phyloP scores from a whole-genome alignment of 2,797 vertebrate species.

The Tangara arthus region DNA sequence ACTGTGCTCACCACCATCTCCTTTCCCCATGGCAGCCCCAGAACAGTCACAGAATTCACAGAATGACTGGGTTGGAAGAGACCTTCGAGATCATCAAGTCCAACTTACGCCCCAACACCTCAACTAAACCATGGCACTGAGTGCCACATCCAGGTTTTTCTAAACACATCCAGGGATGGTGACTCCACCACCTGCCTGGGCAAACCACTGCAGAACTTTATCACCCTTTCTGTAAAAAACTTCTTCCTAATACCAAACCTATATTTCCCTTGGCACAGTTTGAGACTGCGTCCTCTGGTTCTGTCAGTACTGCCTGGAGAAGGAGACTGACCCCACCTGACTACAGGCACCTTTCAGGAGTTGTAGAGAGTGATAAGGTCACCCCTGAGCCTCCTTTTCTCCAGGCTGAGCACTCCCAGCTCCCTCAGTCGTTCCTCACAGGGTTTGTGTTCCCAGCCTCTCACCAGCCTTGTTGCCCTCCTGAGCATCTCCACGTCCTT shows the following conservation, averaged over 20 bases:
- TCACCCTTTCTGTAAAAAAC: background rate
- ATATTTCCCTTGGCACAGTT: fast-evolving
- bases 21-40: no score
- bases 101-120: background rate
- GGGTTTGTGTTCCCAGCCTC: background rate
- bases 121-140: background rate
- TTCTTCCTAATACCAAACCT: background rate
- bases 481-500: background rate
- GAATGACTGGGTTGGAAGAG: background rate
- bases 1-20: background rate
- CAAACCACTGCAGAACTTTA: background rate
- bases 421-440: background rate
- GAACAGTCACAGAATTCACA: background rate
- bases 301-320: background rate
- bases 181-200: background rate
- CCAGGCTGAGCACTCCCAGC: background rate
- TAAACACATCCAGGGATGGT: background rate
- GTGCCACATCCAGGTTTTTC: background rate
- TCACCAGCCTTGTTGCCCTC: background rate
- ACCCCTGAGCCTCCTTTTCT: background rate
- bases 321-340: background rate
- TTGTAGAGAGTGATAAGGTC: background rate
- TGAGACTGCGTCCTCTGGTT: background rate
- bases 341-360: background rate
- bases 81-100: background rate